These are phyloP conservation scores for Prionailurus bengalensis DNA, from an alignment of 2,113 vertebrate species.

Conservation along the genomic window DNA sequence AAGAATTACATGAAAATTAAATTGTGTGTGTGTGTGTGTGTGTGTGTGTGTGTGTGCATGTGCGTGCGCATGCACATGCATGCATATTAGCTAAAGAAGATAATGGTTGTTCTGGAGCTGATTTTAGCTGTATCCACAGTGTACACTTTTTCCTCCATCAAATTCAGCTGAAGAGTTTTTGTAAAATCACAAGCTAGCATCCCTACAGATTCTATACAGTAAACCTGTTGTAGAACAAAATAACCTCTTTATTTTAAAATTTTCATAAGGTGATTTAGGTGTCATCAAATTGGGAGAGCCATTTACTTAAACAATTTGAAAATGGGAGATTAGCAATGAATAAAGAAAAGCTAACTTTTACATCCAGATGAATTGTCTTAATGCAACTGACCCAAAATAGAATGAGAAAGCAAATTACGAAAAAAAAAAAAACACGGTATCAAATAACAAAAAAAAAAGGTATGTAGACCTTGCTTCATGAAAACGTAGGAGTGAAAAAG, in stretches of 20 bases:
- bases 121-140: neutral
- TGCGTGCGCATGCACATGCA: no score
- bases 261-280: neutral
- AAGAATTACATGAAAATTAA: neutral
- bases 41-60: neutral
- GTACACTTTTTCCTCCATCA: neutral
- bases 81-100: neutral
- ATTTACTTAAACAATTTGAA: neutral
- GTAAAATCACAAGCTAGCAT: neutral
- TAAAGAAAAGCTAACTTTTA: neutral
- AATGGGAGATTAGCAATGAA: neutral
- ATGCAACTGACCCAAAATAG: neutral
- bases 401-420: neutral
- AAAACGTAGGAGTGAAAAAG: neutral
- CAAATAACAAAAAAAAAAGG: neutral
- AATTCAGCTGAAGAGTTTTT: neutral
- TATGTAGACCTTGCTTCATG: neutral
- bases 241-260: constrained; percentile 28
- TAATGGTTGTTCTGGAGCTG: neutral
- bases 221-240: neutral
- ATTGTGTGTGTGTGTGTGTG: neutral
- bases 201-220: neutral
- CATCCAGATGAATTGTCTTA: neutral
- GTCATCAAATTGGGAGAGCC: neutral
- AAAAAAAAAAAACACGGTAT: neutral